A percentile compares a stretch with the other conserved stretches of the same genome.
phyloP scores from a whole-genome alignment of 1,140 invertebrate genomes.

The Gyrodactylus bullatarudis region DNA sequence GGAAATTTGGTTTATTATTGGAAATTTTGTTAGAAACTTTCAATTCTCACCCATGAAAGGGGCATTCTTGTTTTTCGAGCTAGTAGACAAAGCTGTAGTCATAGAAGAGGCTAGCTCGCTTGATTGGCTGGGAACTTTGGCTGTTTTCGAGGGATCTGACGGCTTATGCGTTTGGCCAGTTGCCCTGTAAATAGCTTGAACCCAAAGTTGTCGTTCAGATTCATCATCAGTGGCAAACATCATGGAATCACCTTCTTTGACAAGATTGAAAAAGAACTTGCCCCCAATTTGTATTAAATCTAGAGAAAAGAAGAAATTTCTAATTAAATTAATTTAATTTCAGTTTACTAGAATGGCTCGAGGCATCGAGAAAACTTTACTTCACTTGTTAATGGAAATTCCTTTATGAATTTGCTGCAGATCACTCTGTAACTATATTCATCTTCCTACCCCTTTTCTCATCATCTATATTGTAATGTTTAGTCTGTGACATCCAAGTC shows the following conservation, averaged over 20 bases:
- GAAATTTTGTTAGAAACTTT: neutral
- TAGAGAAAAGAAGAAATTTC: too few relatives aligned
- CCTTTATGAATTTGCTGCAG: too few relatives aligned
- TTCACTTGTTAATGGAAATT: too few relatives aligned
- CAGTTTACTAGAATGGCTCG: too few relatives aligned
- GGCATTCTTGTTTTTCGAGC: too few relatives aligned
- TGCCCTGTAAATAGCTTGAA: slow-evolving; percentile 69
- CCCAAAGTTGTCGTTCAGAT: slow-evolving; percentile 87
- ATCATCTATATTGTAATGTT: too few relatives aligned
- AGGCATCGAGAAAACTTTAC: too few relatives aligned
- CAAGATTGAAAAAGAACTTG: slow-evolving; percentile 81
- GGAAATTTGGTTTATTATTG: neutral
- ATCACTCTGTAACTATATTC: too few relatives aligned
- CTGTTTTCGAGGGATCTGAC: neutral
- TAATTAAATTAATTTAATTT: too few relatives aligned
- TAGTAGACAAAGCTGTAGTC: neutral
- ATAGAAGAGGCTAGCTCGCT: slow-evolving; percentile 5
- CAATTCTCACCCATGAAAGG: neutral
- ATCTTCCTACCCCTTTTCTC: too few relatives aligned
- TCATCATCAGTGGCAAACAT: slow-evolving; percentile 87
- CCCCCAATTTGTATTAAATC: slow-evolving; percentile 37
- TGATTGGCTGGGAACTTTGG: neutral
- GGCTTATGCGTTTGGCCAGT: slow-evolving; percentile 96
- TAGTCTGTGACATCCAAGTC: too few relatives aligned
- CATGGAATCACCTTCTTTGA: slow-evolving; percentile 81